Evolutionary conservation across 2,888 invertebrate species (phyloP), one percentile per base, ranked within the genome.

Genomic region (Plagiodera versicolora): DNA sequence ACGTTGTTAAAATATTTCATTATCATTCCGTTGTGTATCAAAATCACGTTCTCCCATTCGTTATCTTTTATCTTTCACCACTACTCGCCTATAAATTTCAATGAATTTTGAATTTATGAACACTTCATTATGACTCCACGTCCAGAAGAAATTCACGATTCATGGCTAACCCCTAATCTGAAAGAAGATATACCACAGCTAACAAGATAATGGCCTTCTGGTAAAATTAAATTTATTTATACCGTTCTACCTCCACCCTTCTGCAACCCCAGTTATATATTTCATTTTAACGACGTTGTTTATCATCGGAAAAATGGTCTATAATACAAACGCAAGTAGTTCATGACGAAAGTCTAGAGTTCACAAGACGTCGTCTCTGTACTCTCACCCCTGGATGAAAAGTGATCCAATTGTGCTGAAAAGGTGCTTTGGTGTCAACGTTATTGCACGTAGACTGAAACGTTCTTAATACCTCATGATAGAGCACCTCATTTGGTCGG

Each of bases 401-500:
- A 65, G 59, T 58, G 65, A 65, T 65, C 62, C 61, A 60, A 65
- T 65, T 62, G 63, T 63, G 60, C 60, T 58, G 63, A 64, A 60
- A 64, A 60, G 60, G 52, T 48, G 63, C 57, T 58, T 68, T 63
- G 63, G 63, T 66, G 65, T 68, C 66, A 67, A 58, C 67, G 59
- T 70, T 70, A 69, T 67, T 68, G 70, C 67, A 67, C 66, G 69
- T 68, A 71, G 67, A 67, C 68, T 67, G 60, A 67, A 66, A 39
- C 61, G 63, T 60, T 68, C 60, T 70, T 73, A 73, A 73, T 73
- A 60, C 70, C 39, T 55, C 58, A 63, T 74, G 74, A 74, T 74
- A 63, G 68, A 74, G 70, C 70, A 68, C 64, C 57, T 67, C 70
- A 74, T 70, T 73, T 72, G 72, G 73, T 74, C 73, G 73, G n/a